Percentiles rank a stretch among this genome's conserved stretches.
Conservation (phyloP, 2,113 vertebrate genomes). For the Ivindomyrus marchei region DNA sequence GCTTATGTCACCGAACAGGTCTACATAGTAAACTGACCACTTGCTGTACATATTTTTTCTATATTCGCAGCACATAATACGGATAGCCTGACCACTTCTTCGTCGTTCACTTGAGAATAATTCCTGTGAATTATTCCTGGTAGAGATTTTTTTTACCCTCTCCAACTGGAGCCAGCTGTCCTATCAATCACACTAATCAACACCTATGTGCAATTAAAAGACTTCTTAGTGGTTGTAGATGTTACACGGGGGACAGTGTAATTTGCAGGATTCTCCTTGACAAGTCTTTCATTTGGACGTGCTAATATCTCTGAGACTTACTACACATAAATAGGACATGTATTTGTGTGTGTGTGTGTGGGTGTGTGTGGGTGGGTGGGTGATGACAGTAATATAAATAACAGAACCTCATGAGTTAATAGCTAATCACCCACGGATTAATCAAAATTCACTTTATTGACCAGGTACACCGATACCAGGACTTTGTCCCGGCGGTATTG, state of each 20-base stretch:
- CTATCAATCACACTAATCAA: slow-evolving; percentile 56
- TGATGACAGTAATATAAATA: background rate
- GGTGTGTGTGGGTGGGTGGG: background rate
- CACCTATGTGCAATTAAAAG: slow-evolving; percentile 54
- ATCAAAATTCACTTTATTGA: background rate
- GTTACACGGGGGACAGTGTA: slow-evolving; percentile 41
- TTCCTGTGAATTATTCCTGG: background rate
- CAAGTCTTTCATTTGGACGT: slow-evolving; percentile 3
- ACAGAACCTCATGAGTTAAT: background rate
- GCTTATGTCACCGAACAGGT: background rate
- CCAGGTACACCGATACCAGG: background rate
- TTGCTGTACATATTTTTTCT: background rate
- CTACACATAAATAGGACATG: background rate
- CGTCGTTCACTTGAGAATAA: background rate
- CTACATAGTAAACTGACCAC: background rate
- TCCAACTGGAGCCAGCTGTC: background rate
- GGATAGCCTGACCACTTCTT: background rate
- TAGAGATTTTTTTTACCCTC: background rate
- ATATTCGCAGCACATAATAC: background rate
- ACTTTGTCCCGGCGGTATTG: background rate
- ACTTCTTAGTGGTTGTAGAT: slow-evolving; percentile 46
- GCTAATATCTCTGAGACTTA: background rate
- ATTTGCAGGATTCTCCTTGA: slow-evolving; percentile 49
- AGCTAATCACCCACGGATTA: background rate
- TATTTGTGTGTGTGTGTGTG: background rate